phyloP scores from a whole-genome alignment of 2,888 invertebrate species.

The Tuberolachnus salignus region DNA sequence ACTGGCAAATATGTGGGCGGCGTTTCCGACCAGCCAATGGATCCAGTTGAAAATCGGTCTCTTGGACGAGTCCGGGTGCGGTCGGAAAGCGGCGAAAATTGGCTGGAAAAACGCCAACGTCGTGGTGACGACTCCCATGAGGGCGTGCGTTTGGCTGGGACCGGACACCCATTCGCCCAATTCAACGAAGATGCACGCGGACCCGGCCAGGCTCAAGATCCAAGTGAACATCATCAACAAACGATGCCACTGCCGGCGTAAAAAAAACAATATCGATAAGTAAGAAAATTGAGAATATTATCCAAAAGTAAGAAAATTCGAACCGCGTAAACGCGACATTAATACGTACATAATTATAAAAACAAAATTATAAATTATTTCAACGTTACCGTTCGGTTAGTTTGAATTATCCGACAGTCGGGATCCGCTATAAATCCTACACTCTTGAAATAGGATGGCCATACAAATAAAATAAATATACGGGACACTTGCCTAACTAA shows the following conservation, averaged over 20 bases:
- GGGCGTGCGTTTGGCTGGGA: conserved; percentile 80
- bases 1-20: conserved; percentile 87
- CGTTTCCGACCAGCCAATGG: conserved; percentile 88
- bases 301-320: no score
- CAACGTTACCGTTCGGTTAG: no score
- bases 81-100: conserved; percentile 84
- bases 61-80: conserved; percentile 79
- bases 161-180: conserved; percentile 75
- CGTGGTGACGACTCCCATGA: conserved; percentile 79
- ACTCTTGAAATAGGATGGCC: no score
- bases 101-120: conserved; percentile 84
- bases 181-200: conserved; percentile 82
- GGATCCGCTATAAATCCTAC: no score
- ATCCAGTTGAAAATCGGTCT: conserved; percentile 88
- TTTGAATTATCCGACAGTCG: no score
- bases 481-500: no score
- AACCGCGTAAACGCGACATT: no score
- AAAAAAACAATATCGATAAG: neutral
- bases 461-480: no score
- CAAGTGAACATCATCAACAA: conserved; percentile 83
- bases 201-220: conserved; percentile 77
- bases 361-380: no score
- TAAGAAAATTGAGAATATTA: no score
- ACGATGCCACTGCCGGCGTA: conserved; percentile 75
- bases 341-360: no score